Evolutionary conservation across 2,113 vertebrate genomes (phyloP).

Genomic region (Upupa epops): DNA sequence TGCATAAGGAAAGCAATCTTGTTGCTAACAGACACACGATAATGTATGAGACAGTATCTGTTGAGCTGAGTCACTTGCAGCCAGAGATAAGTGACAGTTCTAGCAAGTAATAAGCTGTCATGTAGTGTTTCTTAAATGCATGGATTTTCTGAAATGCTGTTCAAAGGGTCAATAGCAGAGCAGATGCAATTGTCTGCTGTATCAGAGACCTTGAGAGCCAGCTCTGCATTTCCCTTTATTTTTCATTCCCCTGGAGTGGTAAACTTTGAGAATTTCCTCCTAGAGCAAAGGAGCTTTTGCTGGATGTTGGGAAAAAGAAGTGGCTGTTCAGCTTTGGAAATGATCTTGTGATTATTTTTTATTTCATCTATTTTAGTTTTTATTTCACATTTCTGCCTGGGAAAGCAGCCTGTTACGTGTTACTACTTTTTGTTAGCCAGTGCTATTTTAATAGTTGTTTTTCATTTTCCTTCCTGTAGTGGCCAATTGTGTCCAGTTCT

Average conservation of each 20-base stretch:
- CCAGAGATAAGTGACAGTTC: constrained; percentile 37
- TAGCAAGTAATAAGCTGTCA: constrained; percentile 54
- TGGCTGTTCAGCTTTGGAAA: neutral
- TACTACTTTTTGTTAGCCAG: neutral
- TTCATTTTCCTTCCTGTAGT: neutral
- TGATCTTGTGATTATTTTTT: neutral
- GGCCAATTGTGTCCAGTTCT: too few relatives aligned
- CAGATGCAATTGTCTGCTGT: constrained; percentile 39
- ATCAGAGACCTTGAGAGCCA: neutral
- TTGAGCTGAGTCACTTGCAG: constrained; percentile 62
- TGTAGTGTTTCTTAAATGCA: constrained; percentile 55
- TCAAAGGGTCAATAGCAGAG: constrained; percentile 27
- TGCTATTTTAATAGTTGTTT: neutral
- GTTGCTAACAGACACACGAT: neutral
- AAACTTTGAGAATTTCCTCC: neutral
- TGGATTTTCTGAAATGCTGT: constrained; percentile 48
- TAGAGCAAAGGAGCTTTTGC: neutral
- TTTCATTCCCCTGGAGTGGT: constrained; percentile 11
- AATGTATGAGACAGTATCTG: neutral
- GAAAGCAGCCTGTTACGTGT: neutral
- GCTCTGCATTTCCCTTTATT: constrained; percentile 9
- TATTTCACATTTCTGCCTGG: neutral
- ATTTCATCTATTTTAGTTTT: neutral
- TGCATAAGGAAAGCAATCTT: constrained; percentile 5
- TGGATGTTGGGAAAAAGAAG: neutral